Percentiles rank a stretch among this genome's conserved stretches.
Evolutionary conservation across 2,888 invertebrate genomes (phyloP).

Genomic region (Drosophila koepferae): DNA sequence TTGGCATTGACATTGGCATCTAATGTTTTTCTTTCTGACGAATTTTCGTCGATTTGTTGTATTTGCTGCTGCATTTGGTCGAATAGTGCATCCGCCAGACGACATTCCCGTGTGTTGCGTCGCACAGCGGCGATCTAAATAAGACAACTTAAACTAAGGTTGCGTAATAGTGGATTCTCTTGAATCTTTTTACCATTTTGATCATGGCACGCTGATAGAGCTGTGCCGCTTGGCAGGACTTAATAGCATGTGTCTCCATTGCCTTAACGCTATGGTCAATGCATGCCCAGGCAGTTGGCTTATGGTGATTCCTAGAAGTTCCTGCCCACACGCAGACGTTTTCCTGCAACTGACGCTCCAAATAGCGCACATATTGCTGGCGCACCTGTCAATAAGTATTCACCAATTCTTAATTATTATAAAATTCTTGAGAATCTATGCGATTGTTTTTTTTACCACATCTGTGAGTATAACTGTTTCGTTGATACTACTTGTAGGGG

Average conservation of each 20-base stretch:
- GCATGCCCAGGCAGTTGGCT: slow-evolving; percentile 64
- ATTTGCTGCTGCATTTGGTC: slow-evolving; percentile 57
- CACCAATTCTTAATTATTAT: background rate
- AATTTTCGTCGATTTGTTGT: slow-evolving; percentile 15
- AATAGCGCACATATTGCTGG: slow-evolving; percentile 76
- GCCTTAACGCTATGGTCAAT: slow-evolving; percentile 65
- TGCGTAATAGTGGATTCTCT: background rate
- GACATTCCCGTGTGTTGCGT: slow-evolving; percentile 74
- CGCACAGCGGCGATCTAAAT: slow-evolving; percentile 76
- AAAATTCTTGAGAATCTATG: background rate
- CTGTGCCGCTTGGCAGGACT: slow-evolving; percentile 79
- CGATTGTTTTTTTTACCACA: slow-evolving; percentile 57
- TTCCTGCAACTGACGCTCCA: slow-evolving; percentile 77
- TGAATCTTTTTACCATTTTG: slow-evolving; percentile 71
- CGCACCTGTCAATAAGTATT: slow-evolving; percentile 70
- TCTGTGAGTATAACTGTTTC: slow-evolving; percentile 67
- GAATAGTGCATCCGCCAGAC: slow-evolving; percentile 64
- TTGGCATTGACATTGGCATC: background rate
- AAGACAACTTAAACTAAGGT: background rate
- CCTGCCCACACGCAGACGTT: slow-evolving; percentile 71
- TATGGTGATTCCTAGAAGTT: slow-evolving; percentile 64
- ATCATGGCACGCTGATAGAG: slow-evolving; percentile 82
- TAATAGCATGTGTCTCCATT: slow-evolving; percentile 78
- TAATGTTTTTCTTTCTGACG: background rate
- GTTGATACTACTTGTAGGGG: slow-evolving; percentile 15